Conservation (phyloP, 2,888 invertebrate genomes). For the Panopea generosa region DNA sequence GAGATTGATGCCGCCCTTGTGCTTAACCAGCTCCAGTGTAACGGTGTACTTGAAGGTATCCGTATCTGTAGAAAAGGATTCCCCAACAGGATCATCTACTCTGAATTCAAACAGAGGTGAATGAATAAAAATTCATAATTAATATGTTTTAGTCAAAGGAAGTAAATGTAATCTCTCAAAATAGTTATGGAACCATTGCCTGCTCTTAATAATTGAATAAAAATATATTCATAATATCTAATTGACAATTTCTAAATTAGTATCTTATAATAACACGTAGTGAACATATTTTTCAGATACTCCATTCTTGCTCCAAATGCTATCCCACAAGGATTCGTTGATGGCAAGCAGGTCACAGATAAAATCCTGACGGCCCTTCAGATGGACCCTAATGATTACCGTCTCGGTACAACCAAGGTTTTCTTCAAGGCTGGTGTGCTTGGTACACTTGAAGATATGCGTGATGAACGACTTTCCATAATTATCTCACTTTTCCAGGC, state of each 20-base stretch:
- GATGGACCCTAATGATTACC: too few species aligned
- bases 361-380: slow-evolving; percentile 87
- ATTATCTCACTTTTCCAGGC: slow-evolving; percentile 97
- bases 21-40: slow-evolving; percentile 99
- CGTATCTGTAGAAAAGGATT: slow-evolving; percentile 99
- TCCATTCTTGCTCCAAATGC: slow-evolving; percentile 99
- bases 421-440: too few species aligned
- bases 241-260: too few species aligned
- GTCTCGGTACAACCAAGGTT: too few species aligned
- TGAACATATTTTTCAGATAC: slow-evolving; percentile 89
- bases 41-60: slow-evolving; percentile 99
- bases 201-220: too few species aligned
- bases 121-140: too few species aligned
- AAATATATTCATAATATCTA: too few species aligned
- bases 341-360: slow-evolving; percentile 89
- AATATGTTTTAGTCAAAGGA: too few species aligned
- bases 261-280: too few species aligned
- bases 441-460: slow-evolving; percentile 99
- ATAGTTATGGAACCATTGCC: too few species aligned
- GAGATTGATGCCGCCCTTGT: slow-evolving; percentile 99
- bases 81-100: too few species aligned
- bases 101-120: slow-evolving; percentile 99
- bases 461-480: slow-evolving; percentile 98
- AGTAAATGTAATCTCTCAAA: too few species aligned
- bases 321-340: slow-evolving; percentile 86